Evolutionary conservation across 1,140 invertebrate genomes (phyloP).

Genomic region (Alviniconcha marisindica): DNA sequence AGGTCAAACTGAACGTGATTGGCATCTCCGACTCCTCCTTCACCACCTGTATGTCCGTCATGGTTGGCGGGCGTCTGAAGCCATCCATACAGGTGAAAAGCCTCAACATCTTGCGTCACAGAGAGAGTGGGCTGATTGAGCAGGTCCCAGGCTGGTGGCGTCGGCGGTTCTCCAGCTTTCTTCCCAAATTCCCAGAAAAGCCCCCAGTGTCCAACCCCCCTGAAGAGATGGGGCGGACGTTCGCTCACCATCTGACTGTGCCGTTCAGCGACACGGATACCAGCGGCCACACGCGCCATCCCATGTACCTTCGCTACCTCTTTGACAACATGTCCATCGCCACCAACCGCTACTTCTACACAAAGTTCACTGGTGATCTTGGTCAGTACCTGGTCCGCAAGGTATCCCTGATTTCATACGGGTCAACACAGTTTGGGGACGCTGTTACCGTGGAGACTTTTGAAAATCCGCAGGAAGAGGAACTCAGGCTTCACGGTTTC

Average conservation of each 20-base stretch:
- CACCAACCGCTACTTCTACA: slow-evolving; percentile 46
- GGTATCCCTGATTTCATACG: slow-evolving; percentile 44
- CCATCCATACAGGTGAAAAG: slow-evolving; percentile 45
- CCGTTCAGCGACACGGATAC: slow-evolving; percentile 50
- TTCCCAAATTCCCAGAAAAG: slow-evolving; percentile 45
- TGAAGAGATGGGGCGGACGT: slow-evolving; percentile 39
- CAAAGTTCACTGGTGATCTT: slow-evolving; percentile 32
- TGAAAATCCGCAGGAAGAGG: slow-evolving; percentile 37
- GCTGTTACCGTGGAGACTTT: slow-evolving; percentile 45
- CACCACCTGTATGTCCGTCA: slow-evolving; percentile 42
- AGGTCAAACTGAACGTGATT: slow-evolving; percentile 45
- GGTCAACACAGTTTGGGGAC: slow-evolving; percentile 47
- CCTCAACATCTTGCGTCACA: slow-evolving; percentile 43
- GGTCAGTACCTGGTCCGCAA: slow-evolving; percentile 43
- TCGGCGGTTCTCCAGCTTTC: slow-evolving; percentile 38
- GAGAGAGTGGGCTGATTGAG: slow-evolving; percentile 44
- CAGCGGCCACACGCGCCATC: slow-evolving; percentile 46
- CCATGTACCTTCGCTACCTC: slow-evolving; percentile 50
- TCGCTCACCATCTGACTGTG: slow-evolving; percentile 48
- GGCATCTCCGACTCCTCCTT: slow-evolving; percentile 51
- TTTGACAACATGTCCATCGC: slow-evolving; percentile 55
- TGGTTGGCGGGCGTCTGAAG: slow-evolving; percentile 48
- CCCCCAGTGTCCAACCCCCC: slow-evolving; percentile 41
- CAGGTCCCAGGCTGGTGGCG: slow-evolving; percentile 52
- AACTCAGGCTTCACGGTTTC: slow-evolving; percentile 45